phyloP scores from a whole-genome alignment of 2,113 vertebrate species.

The Calidris pygmaea region DNA sequence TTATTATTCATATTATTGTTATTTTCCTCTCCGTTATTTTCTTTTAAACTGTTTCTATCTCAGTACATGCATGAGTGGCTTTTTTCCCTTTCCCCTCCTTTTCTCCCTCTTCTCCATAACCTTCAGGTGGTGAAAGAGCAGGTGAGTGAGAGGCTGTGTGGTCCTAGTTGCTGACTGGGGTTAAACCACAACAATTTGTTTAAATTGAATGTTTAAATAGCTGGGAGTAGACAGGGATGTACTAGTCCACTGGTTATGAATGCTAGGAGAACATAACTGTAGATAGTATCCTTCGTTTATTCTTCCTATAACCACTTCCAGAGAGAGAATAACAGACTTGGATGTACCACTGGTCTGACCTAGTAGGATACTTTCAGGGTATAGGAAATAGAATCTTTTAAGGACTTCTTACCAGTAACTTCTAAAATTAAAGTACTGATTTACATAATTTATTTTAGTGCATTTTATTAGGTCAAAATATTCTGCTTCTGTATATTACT shows the following conservation, averaged over 20 bases:
- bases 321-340: neutral
- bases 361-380: neutral
- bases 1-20: neutral
- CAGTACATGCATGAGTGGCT: neutral
- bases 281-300: neutral
- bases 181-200: neutral
- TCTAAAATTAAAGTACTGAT: neutral
- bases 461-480: neutral
- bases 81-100: neutral
- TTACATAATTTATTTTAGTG: neutral
- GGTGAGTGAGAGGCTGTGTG: neutral
- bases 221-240: neutral
- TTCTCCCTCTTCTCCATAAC: neutral
- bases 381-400: neutral
- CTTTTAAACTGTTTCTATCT: neutral
- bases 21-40: neutral
- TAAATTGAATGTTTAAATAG: neutral
- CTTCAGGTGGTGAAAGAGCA: neutral
- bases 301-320: neutral
- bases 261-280: neutral
- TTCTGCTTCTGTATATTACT: neutral
- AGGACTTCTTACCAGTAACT: neutral
- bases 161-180: neutral
- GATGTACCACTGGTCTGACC: neutral
- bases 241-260: neutral